Base-by-base conservation (phyloP, 2,888 invertebrate species). In the Phyto melanocephala region DNA sequence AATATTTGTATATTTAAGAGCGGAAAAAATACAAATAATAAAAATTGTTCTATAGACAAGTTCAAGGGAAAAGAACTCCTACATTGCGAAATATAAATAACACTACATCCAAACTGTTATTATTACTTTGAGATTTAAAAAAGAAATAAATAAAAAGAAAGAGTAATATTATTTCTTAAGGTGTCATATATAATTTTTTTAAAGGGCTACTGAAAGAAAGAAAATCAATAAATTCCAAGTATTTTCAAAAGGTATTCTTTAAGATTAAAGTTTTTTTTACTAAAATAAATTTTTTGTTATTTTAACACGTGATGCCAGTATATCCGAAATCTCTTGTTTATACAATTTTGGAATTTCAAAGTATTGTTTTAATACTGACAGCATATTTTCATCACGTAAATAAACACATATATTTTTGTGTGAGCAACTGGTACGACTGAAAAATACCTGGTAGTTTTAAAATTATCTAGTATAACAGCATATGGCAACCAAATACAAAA, bases 341-440 rank as follows among this genome's bases (percentile, higher is more conserved):
- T 54, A 42, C 20, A 11, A 20, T 50, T 40, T 47, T 33, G 20
- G 28, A 37, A 17, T 40, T 60, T 20, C 47, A 24, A 22, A 17
- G 60, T 60, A 60, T 45, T 71, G 35, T 56, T 56, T 33, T 70
- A 24, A 81, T 83, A 80, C 83, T 85, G 87, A 85, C 87, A 85
- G 85, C 78, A 68, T 77, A 83, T 84, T 85, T 85, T 85, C 83
- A 85, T 81, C 87, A 87, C 87, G 87, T 86, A 68, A 82, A 20
- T 76, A 45, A 45, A 45, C 15, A 10, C 20, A 17, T 3, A 47
- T 47, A 15, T 13, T 5, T 15, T 15, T 42, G 42, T 1, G 2
- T 8, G 8, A 13, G 11, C n/a, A n/a, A n/a, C n/a, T n/a, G n/a
- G n/a, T n/a, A n/a, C 28, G 6, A 28, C 3, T 28, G 28, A 28